These are phyloP conservation scores for Copidosoma aretas DNA, from an alignment of 2,888 invertebrate species.

Conservation along the genomic window DNA sequence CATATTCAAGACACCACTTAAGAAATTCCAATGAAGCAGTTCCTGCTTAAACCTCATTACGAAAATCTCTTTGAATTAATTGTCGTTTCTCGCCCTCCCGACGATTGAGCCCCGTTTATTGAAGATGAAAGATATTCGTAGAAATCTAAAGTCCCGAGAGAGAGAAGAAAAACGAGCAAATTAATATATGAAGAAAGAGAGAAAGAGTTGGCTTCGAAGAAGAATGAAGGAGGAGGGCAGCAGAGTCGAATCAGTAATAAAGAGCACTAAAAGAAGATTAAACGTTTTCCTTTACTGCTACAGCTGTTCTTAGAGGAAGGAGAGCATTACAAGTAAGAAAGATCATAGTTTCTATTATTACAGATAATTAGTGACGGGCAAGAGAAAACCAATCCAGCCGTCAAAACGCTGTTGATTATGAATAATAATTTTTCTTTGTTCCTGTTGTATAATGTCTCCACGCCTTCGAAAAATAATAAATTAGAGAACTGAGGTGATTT, in stretches of 20 bases:
- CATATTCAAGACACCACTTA: not conserved
- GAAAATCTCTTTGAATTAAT: slow-evolving; percentile 28
- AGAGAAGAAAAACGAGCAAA: not conserved
- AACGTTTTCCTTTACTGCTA: slow-evolving; percentile 9
- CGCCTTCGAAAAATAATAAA: too few species aligned
- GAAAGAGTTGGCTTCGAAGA: not conserved
- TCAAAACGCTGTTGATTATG: too few species aligned
- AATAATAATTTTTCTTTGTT: too few species aligned
- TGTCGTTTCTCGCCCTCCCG: slow-evolving; percentile 6
- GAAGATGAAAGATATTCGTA: slow-evolving; percentile 27
- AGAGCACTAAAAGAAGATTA: slow-evolving; percentile 15
- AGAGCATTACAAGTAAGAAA: not conserved
- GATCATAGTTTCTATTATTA: slow-evolving; percentile 40
- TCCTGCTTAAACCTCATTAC: slow-evolving; percentile 23
- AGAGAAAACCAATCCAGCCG: slow-evolving; percentile 42
- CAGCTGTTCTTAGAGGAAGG: not conserved
- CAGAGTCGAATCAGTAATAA: slow-evolving; percentile 17
- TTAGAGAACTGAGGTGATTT: too few species aligned
- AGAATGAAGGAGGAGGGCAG: not conserved
- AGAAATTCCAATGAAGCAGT: slow-evolving; percentile 3
- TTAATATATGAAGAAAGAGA: not conserved
- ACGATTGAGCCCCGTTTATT: slow-evolving; percentile 16
- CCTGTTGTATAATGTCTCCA: too few species aligned
- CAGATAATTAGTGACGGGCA: slow-evolving; percentile 42
- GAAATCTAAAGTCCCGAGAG: slow-evolving; percentile 20